Conservation (phyloP, 2,113 vertebrate species). For the Ammodytes dubius region DNA sequence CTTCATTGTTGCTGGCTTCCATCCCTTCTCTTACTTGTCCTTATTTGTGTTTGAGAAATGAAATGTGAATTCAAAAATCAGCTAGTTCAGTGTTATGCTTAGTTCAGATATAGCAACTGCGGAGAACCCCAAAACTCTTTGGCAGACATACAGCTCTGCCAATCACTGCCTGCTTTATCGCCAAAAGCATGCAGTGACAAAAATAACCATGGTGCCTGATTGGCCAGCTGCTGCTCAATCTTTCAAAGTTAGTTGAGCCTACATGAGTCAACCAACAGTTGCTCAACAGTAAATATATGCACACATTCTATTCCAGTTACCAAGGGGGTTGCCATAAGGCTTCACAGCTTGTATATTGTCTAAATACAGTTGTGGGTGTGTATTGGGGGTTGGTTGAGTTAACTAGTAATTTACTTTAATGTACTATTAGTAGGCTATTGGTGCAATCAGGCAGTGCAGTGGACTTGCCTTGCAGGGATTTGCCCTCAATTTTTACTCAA, state of each 20-base stretch:
- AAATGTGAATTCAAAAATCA: constrained; percentile 11
- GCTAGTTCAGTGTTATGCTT: neutral
- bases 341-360: constrained; percentile 2
- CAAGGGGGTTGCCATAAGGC: neutral
- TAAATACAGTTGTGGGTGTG: constrained; percentile 5
- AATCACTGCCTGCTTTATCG: constrained; percentile 71
- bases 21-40: constrained; percentile 39
- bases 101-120: neutral
- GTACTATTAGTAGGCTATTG: too few species aligned
- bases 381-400: neutral
- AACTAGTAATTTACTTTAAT: too few species aligned
- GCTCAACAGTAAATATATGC: constrained; percentile 51
- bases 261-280: constrained; percentile 35
- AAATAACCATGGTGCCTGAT: constrained; percentile 72
- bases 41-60: neutral
- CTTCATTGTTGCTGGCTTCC: constrained; percentile 59
- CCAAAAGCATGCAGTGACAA: constrained; percentile 57
- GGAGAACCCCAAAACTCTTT: constrained; percentile 15
- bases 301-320: neutral
- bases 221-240: constrained; percentile 71
- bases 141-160: constrained; percentile 39
- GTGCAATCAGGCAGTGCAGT: neutral
- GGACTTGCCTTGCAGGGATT: neutral
- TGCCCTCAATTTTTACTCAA: neutral
- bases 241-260: constrained; percentile 50